phyloP scores from a whole-genome alignment of 37 sponge, comb jelly and placozoan species.

The Eunapius fragilis region DNA sequence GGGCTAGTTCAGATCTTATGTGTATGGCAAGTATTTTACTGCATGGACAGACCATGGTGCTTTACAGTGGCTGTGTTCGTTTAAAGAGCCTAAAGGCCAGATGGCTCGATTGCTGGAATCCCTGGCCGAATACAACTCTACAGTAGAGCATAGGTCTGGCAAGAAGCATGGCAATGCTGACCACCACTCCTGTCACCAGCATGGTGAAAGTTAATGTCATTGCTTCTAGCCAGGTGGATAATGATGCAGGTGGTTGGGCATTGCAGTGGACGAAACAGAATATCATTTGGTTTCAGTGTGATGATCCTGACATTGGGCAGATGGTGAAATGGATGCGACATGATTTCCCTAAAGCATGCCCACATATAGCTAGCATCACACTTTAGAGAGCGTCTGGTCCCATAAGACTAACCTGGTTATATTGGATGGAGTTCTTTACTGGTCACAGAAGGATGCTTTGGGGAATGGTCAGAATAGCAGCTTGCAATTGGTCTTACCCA shows the following conservation, averaged over 20 bases:
- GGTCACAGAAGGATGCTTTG: not conserved
- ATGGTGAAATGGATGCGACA: too few species aligned
- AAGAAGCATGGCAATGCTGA: slow-evolving; percentile 8
- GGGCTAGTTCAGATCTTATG: slow-evolving; percentile 11
- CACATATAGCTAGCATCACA: too few species aligned
- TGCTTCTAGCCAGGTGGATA: too few species aligned
- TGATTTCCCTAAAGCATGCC: too few species aligned
- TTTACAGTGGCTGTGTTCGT: slow-evolving; percentile 27
- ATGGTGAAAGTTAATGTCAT: not conserved
- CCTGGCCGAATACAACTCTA: slow-evolving; percentile 13
- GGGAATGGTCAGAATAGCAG: too few species aligned
- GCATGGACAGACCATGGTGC: slow-evolving; percentile 26
- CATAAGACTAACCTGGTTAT: too few species aligned
- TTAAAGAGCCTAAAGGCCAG: slow-evolving; percentile 26
- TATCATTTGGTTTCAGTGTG: too few species aligned
- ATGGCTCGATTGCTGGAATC: slow-evolving; percentile 26
- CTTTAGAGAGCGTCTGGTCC: too few species aligned
- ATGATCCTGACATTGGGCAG: too few species aligned
- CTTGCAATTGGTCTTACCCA: not conserved
- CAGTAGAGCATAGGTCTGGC: slow-evolving; percentile 16
- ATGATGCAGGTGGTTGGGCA: too few species aligned
- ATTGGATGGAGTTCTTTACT: not conserved
- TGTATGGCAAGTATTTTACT: not conserved
- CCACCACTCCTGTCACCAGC: slow-evolving; percentile 3
- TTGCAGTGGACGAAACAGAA: too few species aligned